These are phyloP conservation scores for Amazona vittata DNA, from an alignment of 2,113 vertebrate species.

Conservation along the genomic window DNA sequence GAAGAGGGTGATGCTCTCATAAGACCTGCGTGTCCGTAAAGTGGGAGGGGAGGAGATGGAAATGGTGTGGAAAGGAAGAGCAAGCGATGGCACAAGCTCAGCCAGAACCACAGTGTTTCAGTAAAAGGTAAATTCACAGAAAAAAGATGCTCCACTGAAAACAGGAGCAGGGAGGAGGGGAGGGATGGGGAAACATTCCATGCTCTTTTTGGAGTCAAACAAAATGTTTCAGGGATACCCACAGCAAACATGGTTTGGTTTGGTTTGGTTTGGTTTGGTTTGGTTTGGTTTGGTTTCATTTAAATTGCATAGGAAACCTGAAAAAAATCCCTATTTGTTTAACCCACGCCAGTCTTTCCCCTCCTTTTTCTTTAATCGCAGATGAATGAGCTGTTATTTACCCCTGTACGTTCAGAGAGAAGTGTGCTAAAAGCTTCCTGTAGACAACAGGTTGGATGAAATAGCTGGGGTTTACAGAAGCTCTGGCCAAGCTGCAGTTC, in stretches of 20 bases:
- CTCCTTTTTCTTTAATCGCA: background rate
- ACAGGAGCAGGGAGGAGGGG: accelerated
- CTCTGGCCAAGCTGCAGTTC: background rate
- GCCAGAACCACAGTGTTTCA: accelerated
- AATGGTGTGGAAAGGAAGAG: background rate
- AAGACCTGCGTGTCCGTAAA: background rate
- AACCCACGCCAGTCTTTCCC: background rate
- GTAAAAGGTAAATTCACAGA: background rate
- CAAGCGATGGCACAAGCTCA: background rate
- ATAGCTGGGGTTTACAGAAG: background rate
- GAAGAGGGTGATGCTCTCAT: background rate
- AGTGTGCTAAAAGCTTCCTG: background rate
- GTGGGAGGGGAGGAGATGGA: background rate
- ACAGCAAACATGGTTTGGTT: background rate
- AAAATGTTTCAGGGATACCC: background rate
- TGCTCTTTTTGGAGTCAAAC: background rate
- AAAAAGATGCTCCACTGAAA: background rate
- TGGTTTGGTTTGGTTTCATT: background rate
- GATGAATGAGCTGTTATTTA: background rate
- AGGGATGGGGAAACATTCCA: background rate
- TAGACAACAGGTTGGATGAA: background rate
- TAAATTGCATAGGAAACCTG: slow-evolving; percentile 10
- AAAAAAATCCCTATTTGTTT: background rate
- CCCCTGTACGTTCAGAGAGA: background rate
- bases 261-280: background rate